phyloP scores from a whole-genome alignment of 2,888 invertebrate genomes.

The Hypsopygia costalis region DNA sequence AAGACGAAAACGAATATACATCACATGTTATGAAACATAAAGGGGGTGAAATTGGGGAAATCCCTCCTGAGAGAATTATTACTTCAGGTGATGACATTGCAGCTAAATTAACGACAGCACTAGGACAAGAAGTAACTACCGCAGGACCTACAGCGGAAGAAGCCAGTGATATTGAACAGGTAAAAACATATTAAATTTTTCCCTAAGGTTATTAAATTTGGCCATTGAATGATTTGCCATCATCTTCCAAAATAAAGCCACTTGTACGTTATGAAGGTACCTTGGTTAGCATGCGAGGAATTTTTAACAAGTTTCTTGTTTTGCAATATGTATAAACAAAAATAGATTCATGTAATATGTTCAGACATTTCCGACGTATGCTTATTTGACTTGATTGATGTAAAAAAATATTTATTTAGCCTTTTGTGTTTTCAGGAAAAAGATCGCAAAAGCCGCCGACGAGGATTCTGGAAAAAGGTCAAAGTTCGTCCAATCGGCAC shows the following conservation, averaged over 20 bases:
- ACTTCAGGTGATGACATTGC: conserved; percentile 51
- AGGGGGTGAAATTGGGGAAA: conserved; percentile 76
- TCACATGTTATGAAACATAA: conserved; percentile 73
- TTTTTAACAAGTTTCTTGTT: too few species aligned
- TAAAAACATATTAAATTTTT: conserved; percentile 22
- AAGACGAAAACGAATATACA: conserved; percentile 71
- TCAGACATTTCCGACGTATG: too few species aligned
- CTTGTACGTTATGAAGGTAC: too few species aligned
- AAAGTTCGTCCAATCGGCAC: conserved; percentile 77
- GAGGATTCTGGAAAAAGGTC: conserved; percentile 88
- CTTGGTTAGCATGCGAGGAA: too few species aligned
- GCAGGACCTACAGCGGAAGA: conserved; percentile 32
- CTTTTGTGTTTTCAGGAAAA: conserved; percentile 34
- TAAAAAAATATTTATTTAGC: conserved; percentile 3
- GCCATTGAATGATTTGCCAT: too few species aligned
- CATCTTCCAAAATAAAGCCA: too few species aligned
- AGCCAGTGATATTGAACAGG: conserved; percentile 43
- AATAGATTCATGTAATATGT: too few species aligned
- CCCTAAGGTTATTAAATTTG: not conserved
- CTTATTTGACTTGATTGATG: too few species aligned
- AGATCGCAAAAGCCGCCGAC: conserved; percentile 64
- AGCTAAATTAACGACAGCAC: conserved; percentile 36
- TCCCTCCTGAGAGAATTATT: conserved; percentile 70
- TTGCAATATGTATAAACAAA: too few species aligned
- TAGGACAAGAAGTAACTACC: conserved; percentile 45